Conservation (phyloP, 2,797 vertebrate species). For the Garrulus glandarius region DNA sequence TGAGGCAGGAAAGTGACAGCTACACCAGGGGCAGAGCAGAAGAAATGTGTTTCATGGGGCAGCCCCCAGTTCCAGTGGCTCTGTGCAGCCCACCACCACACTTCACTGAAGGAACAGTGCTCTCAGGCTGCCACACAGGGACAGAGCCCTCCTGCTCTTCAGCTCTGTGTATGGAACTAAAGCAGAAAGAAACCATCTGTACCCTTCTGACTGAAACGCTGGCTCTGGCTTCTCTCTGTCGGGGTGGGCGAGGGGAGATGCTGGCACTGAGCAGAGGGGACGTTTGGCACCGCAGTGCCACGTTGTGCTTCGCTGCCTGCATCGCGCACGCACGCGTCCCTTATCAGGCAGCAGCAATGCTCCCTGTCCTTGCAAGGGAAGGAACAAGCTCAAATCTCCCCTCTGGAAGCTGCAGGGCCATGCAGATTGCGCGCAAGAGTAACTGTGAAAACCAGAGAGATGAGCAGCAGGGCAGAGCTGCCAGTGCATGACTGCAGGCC, state of each 20-base stretch:
- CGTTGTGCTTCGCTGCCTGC: not conserved
- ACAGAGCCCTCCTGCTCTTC: not conserved
- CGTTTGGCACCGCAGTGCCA: not conserved
- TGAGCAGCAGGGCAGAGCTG: not conserved
- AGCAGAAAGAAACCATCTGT: not conserved
- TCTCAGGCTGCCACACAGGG: not conserved
- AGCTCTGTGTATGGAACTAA: rapidly evolving
- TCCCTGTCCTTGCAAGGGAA: not conserved
- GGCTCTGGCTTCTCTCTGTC: not conserved
- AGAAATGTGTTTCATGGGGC: not conserved
- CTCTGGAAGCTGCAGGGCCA: not conserved
- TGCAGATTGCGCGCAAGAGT: not conserved
- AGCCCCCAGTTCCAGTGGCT: not conserved
- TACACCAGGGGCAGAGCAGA: not conserved
- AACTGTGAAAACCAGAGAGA: not conserved
- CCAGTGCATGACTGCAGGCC: rapidly evolving
- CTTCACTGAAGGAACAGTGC: not conserved
- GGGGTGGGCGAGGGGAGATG: not conserved
- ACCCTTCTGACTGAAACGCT: not conserved
- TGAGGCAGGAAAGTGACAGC: not conserved
- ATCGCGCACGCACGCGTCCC: not conserved
- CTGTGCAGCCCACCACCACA: not conserved
- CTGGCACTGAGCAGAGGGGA: not conserved
- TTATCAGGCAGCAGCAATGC: not conserved
- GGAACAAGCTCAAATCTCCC: not conserved